Evolutionary conservation across 2,113 vertebrate species (phyloP).

Genomic region (Cyphomyrus discorhynchus): DNA sequence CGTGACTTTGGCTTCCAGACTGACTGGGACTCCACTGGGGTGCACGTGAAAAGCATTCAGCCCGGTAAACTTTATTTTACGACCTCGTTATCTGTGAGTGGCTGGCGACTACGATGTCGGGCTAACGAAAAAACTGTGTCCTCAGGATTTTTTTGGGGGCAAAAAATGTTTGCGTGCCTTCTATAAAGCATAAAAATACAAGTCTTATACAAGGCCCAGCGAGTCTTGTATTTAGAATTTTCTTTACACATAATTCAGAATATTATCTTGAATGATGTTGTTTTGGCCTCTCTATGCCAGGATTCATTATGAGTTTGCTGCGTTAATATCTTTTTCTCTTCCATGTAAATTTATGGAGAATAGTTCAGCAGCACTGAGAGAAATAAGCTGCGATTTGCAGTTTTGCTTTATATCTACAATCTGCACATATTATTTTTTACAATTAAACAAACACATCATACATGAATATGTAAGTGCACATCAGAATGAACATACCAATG

Average conservation of each 20-base stretch:
- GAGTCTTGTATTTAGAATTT: neutral
- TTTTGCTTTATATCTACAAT: neutral
- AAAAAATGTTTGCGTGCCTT: neutral
- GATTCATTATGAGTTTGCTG: neutral
- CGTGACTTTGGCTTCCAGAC: conserved; percentile 84
- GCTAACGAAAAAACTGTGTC: neutral
- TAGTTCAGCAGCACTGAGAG: neutral
- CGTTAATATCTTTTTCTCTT: neutral
- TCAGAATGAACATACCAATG: neutral
- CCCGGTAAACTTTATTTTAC: conserved; percentile 50
- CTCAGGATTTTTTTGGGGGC: neutral
- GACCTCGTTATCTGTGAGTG: neutral
- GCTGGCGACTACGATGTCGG: neutral
- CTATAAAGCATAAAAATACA: neutral
- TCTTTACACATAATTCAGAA: neutral
- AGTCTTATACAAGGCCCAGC: neutral
- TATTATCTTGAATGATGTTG: neutral
- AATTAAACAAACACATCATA: neutral
- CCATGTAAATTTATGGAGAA: neutral
- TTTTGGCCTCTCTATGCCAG: neutral
- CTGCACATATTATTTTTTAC: neutral
- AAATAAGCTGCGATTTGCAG: neutral
- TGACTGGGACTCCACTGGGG: conserved; percentile 70
- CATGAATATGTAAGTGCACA: neutral
- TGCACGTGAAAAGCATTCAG: conserved; percentile 65